Evolutionary conservation across 2,797 vertebrate species (phyloP).

Genomic region (Chaetophractus vellerosus): DNA sequence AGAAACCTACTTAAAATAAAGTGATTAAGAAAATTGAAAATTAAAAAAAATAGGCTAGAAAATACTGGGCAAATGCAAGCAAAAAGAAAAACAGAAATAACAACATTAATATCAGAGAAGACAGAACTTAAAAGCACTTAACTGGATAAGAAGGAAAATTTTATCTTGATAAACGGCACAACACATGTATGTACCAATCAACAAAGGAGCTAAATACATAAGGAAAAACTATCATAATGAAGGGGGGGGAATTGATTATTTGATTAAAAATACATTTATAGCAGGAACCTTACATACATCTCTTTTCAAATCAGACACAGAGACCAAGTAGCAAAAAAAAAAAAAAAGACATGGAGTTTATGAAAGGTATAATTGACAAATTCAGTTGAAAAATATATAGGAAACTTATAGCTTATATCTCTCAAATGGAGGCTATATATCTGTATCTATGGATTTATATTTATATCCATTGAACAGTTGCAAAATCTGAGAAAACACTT

Average conservation of each 20-base stretch:
- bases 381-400: background rate
- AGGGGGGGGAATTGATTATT: background rate
- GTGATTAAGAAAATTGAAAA: background rate
- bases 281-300: background rate
- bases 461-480: background rate
- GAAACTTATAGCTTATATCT: background rate
- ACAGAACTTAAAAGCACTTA: background rate
- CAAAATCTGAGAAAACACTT: background rate
- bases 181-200: background rate
- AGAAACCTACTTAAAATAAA: background rate
- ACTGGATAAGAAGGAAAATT: background rate
- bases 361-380: background rate
- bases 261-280: conserved; percentile 1
- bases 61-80: background rate
- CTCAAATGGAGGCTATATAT: background rate
- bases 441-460: background rate
- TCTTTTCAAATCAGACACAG: background rate
- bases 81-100: background rate
- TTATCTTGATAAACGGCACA: background rate
- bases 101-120: background rate
- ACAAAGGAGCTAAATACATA: background rate
- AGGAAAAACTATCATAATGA: background rate
- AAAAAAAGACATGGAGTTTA: background rate
- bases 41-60: background rate
- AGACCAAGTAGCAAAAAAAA: background rate